Conservation (phyloP, 2,113 vertebrate genomes). For the Dromaius novaehollandiae region DNA sequence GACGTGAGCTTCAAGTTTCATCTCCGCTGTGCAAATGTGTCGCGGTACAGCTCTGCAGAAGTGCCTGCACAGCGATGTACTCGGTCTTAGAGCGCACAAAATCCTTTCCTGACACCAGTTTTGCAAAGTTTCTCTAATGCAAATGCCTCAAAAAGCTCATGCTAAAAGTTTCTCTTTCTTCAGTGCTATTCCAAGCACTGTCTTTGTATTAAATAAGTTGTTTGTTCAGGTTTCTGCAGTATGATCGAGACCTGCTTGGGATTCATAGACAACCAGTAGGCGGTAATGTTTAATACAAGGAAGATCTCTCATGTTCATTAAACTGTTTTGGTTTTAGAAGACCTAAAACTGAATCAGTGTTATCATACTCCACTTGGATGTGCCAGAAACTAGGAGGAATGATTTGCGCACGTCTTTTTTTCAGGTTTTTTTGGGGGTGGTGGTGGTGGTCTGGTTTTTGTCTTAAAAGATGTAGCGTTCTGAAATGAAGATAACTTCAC, state of each 20-base stretch:
- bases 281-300: background rate
- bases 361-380: background rate
- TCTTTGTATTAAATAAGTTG: background rate
- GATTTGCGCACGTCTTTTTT: background rate
- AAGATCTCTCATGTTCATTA: background rate
- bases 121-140: background rate
- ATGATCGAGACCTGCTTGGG: accelerated
- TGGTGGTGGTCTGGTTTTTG: background rate
- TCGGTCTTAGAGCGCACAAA: background rate
- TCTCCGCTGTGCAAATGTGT: background rate
- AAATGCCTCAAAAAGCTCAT: background rate
- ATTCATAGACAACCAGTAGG: background rate
- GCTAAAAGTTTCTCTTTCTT: background rate
- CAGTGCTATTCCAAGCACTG: background rate
- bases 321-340: background rate
- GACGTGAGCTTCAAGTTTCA: background rate
- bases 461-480: background rate
- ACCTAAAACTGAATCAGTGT: background rate
- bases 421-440: too few species aligned
- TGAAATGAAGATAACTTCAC: background rate
- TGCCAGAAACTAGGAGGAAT: background rate
- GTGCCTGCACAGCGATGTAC: background rate
- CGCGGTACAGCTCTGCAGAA: background rate
- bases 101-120: background rate
- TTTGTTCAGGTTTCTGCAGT: background rate